Evolutionary conservation across 2,797 vertebrate species (phyloP), one percentile per base, ranked within the genome.

Genomic region (Petrocephalus sullivani): DNA sequence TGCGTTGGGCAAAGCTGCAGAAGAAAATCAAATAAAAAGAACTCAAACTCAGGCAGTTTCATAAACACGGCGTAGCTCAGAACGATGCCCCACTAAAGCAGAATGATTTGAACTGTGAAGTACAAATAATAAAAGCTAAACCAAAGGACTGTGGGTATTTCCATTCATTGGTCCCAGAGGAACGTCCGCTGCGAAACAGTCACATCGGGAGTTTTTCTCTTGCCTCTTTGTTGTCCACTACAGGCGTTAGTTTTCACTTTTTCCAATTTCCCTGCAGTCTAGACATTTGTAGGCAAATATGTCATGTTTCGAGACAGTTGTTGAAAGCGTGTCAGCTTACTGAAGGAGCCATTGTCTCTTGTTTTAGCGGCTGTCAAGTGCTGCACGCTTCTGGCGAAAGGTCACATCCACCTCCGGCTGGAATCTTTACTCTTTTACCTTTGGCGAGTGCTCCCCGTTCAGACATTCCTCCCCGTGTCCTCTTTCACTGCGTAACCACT

Each of bases 401-500:
- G 88, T 88, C 88, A 71, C 28, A 85, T 88, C 83, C 88, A 41
- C 88, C 83, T 75, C 81, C 41, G 19, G 81, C 81, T 84, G 28
- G 88, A 53, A 75, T 82, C 85, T 58, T 61, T 28, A 82, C 33
- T 87, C 71, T 87, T 60, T 23, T 87, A 67, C 46, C 85, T 87
- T 49, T 88, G 83, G 57, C 51, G 61, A n/a, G 86, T 61, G 33
- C 56, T 86, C 23, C 56, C 54, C 88, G 64, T 89, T 89, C 88
- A 86, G 8, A 81, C 67, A 60, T 85, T 89, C 85, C 84, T 81
- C 21, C 61, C 64, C 33, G 84, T 58, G 28, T 75, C 67, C 58
- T 83, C 85, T 89, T 87, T 87, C 88, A 78, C 41, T 41, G 37
- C 60, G 23, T 49, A 87, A 83, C 54, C 82, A 61, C 87, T 89